These are phyloP conservation scores for Ptychobarbus kaznakovi DNA, from an alignment of 2,797 vertebrate genomes.

Conservation along the genomic window DNA sequence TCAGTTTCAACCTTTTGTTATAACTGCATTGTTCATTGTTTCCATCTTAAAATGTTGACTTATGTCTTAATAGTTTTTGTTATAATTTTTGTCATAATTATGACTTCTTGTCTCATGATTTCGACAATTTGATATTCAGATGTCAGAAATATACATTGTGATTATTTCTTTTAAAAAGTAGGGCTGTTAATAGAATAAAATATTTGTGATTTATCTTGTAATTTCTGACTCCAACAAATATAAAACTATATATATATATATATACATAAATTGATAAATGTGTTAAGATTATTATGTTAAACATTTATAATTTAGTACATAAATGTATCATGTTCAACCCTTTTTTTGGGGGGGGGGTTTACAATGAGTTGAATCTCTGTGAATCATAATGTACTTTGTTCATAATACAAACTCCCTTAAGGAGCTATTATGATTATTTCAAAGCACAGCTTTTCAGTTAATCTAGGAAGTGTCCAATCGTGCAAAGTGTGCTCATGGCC, in stretches of 20 bases:
- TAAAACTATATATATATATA: not conserved
- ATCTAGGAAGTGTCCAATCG: constrained; percentile 33
- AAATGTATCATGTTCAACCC: not conserved
- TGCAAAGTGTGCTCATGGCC: constrained; percentile 14
- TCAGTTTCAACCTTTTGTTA: not conserved
- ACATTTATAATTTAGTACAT: not conserved
- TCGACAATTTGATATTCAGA: not conserved
- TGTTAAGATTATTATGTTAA: not conserved
- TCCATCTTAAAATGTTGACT: not conserved
- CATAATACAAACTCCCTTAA: constrained; percentile 23
- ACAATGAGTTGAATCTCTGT: constrained; percentile 21
- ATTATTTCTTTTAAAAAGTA: not conserved
- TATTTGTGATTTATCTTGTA: not conserved
- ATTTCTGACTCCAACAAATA: not conserved
- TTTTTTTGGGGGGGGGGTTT: not conserved
- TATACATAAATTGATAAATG: not conserved
- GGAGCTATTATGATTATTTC: constrained; percentile 40
- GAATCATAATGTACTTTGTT: constrained; percentile 43
- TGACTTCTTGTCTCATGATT: not conserved
- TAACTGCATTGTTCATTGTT: not conserved
- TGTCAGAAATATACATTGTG: not conserved
- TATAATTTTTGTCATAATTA: not conserved
- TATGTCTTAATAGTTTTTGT: not conserved
- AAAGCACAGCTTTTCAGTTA: constrained; percentile 42
- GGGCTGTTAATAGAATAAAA: not conserved